These are phyloP conservation scores for Minunthozetes semirufus DNA, from an alignment of 2,888 invertebrate genomes.

Conservation along the genomic window DNA sequence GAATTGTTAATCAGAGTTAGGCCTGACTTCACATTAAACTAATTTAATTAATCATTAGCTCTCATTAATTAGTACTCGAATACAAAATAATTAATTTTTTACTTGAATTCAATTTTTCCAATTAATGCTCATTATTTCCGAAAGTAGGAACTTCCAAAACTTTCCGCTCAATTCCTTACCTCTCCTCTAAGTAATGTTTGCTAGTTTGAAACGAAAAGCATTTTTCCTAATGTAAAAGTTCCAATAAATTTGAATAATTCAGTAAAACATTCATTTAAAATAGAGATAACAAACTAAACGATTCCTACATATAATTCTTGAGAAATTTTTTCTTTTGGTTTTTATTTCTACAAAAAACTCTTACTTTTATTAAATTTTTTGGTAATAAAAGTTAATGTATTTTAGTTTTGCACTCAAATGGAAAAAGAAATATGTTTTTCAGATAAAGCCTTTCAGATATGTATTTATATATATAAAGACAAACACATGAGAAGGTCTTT, in stretches of 20 bases:
- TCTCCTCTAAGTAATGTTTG: too few relatives aligned
- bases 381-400: conserved; percentile 16
- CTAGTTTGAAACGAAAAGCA: too few relatives aligned
- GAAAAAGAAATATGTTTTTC: conserved; percentile 18
- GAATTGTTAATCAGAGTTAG: not conserved
- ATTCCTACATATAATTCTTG: not conserved
- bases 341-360: not conserved
- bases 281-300: too few relatives aligned
- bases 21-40: not conserved
- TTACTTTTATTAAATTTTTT: conserved; percentile 17
- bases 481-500: not conserved
- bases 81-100: not conserved
- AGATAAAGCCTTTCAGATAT: not conserved
- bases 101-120: not conserved
- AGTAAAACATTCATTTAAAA: too few relatives aligned
- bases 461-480: not conserved
- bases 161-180: too few relatives aligned
- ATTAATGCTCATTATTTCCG: not conserved
- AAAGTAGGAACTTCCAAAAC: too few relatives aligned
- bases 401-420: not conserved
- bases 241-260: too few relatives aligned
- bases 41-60: conserved; percentile 1
- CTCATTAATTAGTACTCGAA: not conserved
- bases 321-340: not conserved
- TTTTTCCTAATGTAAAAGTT: too few relatives aligned